Conservation (phyloP, 2,888 invertebrate genomes). For the Parelbella ahira region DNA sequence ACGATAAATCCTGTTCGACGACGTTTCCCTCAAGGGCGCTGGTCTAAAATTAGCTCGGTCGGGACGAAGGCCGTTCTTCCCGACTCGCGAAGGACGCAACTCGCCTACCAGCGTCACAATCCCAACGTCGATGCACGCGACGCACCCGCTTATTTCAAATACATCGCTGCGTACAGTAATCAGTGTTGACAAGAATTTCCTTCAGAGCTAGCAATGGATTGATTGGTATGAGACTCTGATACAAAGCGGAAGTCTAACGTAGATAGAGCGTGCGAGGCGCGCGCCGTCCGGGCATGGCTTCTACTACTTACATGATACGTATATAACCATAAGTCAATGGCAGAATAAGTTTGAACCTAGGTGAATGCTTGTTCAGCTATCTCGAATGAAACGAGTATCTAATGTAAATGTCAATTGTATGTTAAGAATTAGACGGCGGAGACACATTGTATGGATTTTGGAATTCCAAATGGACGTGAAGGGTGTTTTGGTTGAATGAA, state of each 20-base stretch:
- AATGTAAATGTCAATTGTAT: constrained; percentile 4
- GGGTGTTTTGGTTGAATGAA: constrained; percentile 34
- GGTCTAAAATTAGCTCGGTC: constrained; percentile 66
- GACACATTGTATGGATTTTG: constrained; percentile 2
- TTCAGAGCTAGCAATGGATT: constrained; percentile 22
- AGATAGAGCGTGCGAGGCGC: too few relatives aligned
- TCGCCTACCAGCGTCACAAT: constrained; percentile 40
- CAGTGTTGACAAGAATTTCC: too few relatives aligned
- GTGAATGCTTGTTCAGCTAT: constrained; percentile 7
- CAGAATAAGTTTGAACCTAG: constrained; percentile 15
- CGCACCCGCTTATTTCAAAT: constrained; percentile 3
- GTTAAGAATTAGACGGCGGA: background rate
- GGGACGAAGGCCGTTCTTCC: constrained; percentile 58
- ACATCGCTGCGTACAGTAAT: constrained; percentile 25
- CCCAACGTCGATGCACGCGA: constrained; percentile 8
- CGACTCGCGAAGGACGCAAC: constrained; percentile 42
- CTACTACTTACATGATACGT: constrained; percentile 11
- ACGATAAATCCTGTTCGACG: constrained; percentile 72
- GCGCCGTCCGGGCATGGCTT: constrained; percentile 6
- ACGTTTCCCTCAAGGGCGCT: constrained; percentile 62
- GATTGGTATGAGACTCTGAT: background rate
- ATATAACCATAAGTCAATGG: constrained; percentile 19
- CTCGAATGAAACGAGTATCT: constrained; percentile 5
- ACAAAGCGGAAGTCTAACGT: constrained; percentile 16
- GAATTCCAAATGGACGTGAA: constrained; percentile 5